Base-by-base conservation (phyloP, 1,140 invertebrate species). In the Bicyclus anynana region DNA sequence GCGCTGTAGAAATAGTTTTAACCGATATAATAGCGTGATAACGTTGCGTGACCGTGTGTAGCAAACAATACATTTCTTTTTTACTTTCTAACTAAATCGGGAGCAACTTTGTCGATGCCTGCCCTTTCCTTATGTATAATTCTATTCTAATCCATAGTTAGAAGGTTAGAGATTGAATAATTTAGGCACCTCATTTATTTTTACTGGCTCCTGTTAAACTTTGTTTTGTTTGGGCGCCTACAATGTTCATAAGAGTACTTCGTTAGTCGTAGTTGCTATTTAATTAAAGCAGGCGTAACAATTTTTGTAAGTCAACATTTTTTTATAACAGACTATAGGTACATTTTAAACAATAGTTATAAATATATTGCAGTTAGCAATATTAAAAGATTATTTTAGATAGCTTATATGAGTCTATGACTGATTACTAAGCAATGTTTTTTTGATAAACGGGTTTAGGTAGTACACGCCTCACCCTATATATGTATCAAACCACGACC, bases 1-100 rank as follows among this genome's bases (percentile, higher is more conserved):
- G 3, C 23, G 2, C 7, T 7, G 7, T 23, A 23, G 23, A 7
- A 23, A 23, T 23, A 23, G 3, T 23, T 7, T 16, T 40, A 17
- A 14, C 5, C 13, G 3, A 40, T 16, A 14, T 5, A 1, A 40
- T 38, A 14, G 37, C 37, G 37, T 40, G 37, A 40, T 40, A 40
- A 17, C 37, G 0, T 40, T 40, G 37, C 37, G 37, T 40, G 37
- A 40, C 37, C 37, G 13, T 40, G 37, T 40, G 17, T 40, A 40
- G 13, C 37, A 40, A 17, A 9, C 5, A 40, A 40, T 6, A 17
- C 2, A 40, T 9, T 40, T 40, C 17, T 14, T 40, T 40, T 40
- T 40, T 33, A 40, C 37, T 40, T 40, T 40, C 13, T 10, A 40
- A 40, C 37, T 40, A 40, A 40, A 40, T 40, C 37, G 37, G 14